Conservation (phyloP, 1,140 invertebrate species). For the Diabrotica undecimpunctata region DNA sequence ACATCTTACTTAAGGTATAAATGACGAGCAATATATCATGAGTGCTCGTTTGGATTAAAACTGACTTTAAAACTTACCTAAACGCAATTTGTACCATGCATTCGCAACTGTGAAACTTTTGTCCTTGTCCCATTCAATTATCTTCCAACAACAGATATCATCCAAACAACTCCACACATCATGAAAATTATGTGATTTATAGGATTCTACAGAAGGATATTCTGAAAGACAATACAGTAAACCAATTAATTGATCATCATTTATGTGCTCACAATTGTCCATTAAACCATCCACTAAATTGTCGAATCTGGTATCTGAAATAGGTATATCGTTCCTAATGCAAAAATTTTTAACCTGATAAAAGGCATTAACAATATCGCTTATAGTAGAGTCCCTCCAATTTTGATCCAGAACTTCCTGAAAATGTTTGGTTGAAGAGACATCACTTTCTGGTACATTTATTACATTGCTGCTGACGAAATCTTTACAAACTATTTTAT, state of each 20-base stretch:
- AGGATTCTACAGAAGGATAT: slow-evolving; percentile 42
- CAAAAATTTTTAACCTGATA: slow-evolving; percentile 44
- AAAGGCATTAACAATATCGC: slow-evolving; percentile 45
- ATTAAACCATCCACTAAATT: slow-evolving; percentile 47
- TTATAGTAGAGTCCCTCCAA: slow-evolving; percentile 28
- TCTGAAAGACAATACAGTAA: slow-evolving; percentile 42
- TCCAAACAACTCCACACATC: slow-evolving; percentile 56
- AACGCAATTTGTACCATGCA: slow-evolving; percentile 49
- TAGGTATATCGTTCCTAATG: slow-evolving; percentile 39
- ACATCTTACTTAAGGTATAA: too few relatives aligned
- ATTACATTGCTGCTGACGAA: neutral
- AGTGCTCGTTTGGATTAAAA: too few relatives aligned
- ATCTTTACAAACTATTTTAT: slow-evolving; percentile 13
- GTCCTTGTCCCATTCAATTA: slow-evolving; percentile 43
- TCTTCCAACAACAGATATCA: slow-evolving; percentile 49
- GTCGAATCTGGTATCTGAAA: slow-evolving; percentile 45
- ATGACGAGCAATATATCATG: too few relatives aligned
- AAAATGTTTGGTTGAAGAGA: slow-evolving; percentile 25
- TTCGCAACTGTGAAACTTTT: slow-evolving; percentile 52
- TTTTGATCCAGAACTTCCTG: slow-evolving; percentile 30
- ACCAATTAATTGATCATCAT: slow-evolving; percentile 47
- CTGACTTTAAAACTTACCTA: slow-evolving; percentile 28
- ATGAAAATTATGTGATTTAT: slow-evolving; percentile 47
- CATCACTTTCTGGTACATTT: neutral
- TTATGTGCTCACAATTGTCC: slow-evolving; percentile 46